Evolutionary conservation across 2,888 invertebrate species (phyloP).

Genomic region (Andrena dorsata): DNA sequence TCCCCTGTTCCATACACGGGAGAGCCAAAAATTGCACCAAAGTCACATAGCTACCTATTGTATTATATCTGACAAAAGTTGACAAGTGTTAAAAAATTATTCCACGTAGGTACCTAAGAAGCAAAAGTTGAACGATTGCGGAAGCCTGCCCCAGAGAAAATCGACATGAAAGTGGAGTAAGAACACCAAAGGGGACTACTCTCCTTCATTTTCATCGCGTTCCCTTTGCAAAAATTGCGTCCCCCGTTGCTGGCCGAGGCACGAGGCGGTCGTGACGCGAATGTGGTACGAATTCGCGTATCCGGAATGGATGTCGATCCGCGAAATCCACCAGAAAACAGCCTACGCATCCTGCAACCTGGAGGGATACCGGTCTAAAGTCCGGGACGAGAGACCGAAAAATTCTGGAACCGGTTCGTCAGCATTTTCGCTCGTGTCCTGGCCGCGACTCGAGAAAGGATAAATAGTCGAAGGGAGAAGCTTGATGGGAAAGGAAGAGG

Average conservation of each 20-base stretch:
- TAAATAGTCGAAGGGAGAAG: constrained; percentile 55
- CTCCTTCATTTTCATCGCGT: neutral
- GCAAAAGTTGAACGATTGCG: too few species aligned
- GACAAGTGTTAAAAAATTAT: too few species aligned
- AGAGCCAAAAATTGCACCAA: too few species aligned
- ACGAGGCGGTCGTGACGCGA: constrained; percentile 45
- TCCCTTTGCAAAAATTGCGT: constrained; percentile 17
- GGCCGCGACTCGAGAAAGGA: constrained; percentile 34
- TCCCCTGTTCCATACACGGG: too few species aligned
- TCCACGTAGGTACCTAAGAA: too few species aligned
- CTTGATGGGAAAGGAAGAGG: constrained; percentile 44
- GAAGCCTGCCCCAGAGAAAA: too few species aligned
- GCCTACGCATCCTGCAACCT: constrained; percentile 64
- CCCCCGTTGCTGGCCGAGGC: constrained; percentile 9
- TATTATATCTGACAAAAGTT: too few species aligned
- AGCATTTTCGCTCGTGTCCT: constrained; percentile 61
- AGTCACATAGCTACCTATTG: too few species aligned
- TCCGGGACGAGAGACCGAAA: constrained; percentile 72
- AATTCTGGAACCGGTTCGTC: constrained; percentile 72
- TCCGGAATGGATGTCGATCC: constrained; percentile 49
- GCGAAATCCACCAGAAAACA: constrained; percentile 57
- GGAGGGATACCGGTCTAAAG: constrained; percentile 73
- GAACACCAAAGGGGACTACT: neutral
- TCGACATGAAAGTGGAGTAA: neutral
- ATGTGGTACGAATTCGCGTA: constrained; percentile 52